Conservation (phyloP, 2,797 vertebrate species). For the Linurgus olivaceus region DNA sequence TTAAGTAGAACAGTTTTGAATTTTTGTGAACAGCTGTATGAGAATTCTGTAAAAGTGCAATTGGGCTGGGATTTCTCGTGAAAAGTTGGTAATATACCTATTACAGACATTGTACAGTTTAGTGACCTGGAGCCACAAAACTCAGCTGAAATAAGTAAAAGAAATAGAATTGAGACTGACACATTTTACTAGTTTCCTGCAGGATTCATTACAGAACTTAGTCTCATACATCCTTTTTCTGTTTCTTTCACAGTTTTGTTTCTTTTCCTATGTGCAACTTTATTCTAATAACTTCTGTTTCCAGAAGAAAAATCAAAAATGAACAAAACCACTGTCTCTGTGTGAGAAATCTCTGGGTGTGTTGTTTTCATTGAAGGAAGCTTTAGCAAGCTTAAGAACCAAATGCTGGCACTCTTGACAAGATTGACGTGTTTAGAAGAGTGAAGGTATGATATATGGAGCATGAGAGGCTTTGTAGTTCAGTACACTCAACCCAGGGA, state of each 20-base stretch:
- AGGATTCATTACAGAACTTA: neutral
- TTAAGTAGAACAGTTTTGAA: neutral
- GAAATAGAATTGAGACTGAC: neutral
- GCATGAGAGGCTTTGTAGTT: neutral
- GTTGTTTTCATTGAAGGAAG: neutral
- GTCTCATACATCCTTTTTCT: too few species aligned
- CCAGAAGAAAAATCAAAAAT: neutral
- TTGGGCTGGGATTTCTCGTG: neutral
- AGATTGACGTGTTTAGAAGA: neutral
- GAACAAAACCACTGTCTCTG: neutral
- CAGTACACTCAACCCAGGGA: neutral
- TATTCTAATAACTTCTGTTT: neutral
- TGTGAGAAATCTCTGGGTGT: neutral
- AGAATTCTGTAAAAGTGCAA: neutral
- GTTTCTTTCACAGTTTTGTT: neutral
- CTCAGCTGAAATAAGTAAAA: neutral
- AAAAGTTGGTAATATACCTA: neutral
- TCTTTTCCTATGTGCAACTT: neutral
- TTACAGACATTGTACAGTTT: neutral
- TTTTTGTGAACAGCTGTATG: neutral
- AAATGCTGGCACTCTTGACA: neutral
- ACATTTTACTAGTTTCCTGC: neutral
- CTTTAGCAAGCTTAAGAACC: neutral
- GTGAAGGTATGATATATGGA: neutral
- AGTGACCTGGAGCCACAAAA: neutral